These are phyloP conservation scores for Sycophaga agraensis DNA, from an alignment of 1,140 invertebrate genomes.

Conservation along the genomic window DNA sequence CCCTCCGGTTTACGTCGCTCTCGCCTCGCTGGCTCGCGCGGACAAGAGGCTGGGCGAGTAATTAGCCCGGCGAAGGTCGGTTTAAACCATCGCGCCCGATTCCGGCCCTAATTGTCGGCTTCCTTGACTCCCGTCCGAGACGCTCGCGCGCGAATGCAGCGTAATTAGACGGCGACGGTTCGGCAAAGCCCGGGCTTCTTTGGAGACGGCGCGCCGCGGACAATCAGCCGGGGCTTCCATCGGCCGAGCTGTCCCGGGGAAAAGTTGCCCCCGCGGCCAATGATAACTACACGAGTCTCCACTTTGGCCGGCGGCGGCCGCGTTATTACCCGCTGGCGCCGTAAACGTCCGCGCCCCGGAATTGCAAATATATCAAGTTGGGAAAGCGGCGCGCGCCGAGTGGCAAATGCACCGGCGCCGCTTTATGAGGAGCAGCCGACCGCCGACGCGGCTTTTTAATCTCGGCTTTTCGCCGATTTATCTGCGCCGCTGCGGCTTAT, in stretches of 20 bases:
- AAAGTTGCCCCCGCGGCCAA: background rate
- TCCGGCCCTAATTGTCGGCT: conserved; percentile 5
- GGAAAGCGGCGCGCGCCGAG: background rate
- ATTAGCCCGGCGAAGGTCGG: conserved; percentile 17
- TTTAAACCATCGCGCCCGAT: conserved; percentile 6
- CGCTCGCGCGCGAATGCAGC: background rate
- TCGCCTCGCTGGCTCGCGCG: too few relatives aligned
- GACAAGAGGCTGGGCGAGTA: background rate
- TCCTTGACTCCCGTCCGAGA: background rate
- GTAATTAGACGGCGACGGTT: background rate
- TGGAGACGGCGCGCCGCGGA: background rate
- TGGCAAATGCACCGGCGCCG: background rate
- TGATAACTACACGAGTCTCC: background rate
- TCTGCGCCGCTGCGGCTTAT: background rate
- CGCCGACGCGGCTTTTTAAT: background rate
- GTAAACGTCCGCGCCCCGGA: background rate
- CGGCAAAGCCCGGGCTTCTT: background rate
- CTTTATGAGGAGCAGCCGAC: too few relatives aligned
- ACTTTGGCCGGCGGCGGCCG: background rate
- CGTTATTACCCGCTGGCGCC: background rate
- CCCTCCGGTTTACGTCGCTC: too few relatives aligned
- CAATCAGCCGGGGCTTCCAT: too few relatives aligned
- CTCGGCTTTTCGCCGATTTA: background rate
- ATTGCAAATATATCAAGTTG: background rate
- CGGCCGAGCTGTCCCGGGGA: background rate